Evolutionary conservation across 1,140 invertebrate genomes (phyloP), one percentile per base, ranked within the genome.

Genomic region (Zaprionus camerounensis): DNA sequence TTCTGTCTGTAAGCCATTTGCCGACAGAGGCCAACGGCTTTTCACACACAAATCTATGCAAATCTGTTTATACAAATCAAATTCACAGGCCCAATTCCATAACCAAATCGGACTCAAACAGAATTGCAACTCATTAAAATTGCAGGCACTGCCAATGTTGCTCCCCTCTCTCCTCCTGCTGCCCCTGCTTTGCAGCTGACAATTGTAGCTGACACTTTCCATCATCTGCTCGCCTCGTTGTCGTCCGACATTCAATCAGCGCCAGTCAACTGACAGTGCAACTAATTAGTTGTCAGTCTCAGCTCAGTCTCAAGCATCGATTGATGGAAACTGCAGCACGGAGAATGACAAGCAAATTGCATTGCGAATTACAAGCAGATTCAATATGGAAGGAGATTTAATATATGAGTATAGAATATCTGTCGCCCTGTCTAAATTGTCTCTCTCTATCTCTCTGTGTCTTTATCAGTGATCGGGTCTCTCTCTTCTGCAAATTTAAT

Each of bases 11-110:
- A 78, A 81, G 82, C 74, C 26, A 61, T 61, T 61, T 68, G 71
- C 71, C 65, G 64, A 62, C 76, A 82, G 53, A 86, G 82, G 82
- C 80, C 82, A 66, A 73, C 82, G 67, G 80, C 82, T 86, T 86
- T 82, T 85, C 82, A 80, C 61, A 82, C 61, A 74, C 82, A 56
- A 51, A 46, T 12, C 38, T 81, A 81, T 84, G 78, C 79, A 81
- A 85, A 83, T 71, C 31, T 55, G 28, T 34, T 34, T 24, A 24
- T 20, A 20, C 46, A 20, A 51, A 51, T 51, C 46, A 11, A 12
- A 46, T 17, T 11, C 46, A 9, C 41, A 46, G 41, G n/a, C n/a
- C 41, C 17, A 51, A 31, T 20, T 31, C 13, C 20, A 17, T 34
- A 55, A n/a, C 26, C 26, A 24, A 67, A 56, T 56, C 24, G 24